Base-by-base conservation (phyloP, 1,140 invertebrate species). In the Acromyrmex heyeri region DNA sequence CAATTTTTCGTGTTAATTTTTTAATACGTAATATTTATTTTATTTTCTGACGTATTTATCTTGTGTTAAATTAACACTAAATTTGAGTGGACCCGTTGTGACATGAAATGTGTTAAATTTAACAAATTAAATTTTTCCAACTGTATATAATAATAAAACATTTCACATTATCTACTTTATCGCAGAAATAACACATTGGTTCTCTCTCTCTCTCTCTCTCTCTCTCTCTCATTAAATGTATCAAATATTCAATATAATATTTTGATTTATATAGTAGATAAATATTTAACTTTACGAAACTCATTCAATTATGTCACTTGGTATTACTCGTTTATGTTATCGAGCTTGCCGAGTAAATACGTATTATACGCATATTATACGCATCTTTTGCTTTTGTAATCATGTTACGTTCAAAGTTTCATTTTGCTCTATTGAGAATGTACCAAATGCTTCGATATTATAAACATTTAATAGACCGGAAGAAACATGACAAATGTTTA, bases 391-490 rank as follows among this genome's bases (percentile, higher is more conserved):
- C 8, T 18, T 82, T 27, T 30, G 65, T 24, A 34, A 44, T 82
- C 18, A 24, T 16, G 14, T 64, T 48, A 50, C 14, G 2, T 61
- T 34, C 59, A 14, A 14, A 21, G 55, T 82, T 67, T 76, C 57
- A 53, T 62, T 27, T 61, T 3, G 53, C 53, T 72, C 50, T 59
- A 21, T 34, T 48, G 53, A 72, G 18, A 82, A 21, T 34, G 18
- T 12, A 38, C 2, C 14, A 57, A 70, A 61, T 53, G 24, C 12
- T 73, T 34, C 18, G 30, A 21, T 27, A 53, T 79, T 53, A 65
- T 69, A 69, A 75, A 79, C 57, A 72, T 76, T 88, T 65, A 78
- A 81, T 30, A 48, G 48, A 55, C 30, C 62, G 18, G 34, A 21
- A 34, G 57, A 24, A 59, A 38, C 48, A 38, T 48, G 21, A 24